Conservation (phyloP, 2,113 vertebrate species). For the Motacilla alba region DNA sequence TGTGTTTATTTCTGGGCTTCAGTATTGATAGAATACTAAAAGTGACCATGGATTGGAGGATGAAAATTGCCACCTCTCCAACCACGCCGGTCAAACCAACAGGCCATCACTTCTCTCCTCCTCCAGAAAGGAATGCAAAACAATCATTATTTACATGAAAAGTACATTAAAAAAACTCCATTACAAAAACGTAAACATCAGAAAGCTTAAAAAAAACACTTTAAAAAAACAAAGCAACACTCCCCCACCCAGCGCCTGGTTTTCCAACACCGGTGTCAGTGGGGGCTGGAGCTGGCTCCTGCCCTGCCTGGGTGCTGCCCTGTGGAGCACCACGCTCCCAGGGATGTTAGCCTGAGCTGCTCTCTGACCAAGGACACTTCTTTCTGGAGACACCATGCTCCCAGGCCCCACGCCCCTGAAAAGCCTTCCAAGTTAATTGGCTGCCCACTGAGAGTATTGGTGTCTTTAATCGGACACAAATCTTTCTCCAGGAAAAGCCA, state of each 20-base stretch:
- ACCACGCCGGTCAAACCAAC: too few species aligned
- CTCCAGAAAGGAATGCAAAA: too few species aligned
- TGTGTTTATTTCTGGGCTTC: too few species aligned
- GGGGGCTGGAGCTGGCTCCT: not conserved
- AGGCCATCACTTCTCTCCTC: too few species aligned
- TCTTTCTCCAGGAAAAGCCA: not conserved
- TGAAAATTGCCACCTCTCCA: too few species aligned
- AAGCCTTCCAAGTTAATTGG: not conserved
- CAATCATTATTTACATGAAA: too few species aligned
- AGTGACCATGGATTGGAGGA: too few species aligned
- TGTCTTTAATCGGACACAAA: not conserved
- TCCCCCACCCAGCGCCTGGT: fast-evolving
- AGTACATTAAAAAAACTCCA: too few species aligned
- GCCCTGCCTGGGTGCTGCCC: not conserved
- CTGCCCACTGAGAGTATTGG: not conserved
- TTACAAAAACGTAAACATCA: too few species aligned
- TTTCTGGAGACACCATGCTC: not conserved
- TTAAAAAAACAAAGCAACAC: not conserved
- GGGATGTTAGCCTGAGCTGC: fast-evolving
- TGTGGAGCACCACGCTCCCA: fast-evolving
- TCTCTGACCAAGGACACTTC: not conserved
- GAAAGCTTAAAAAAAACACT: too few species aligned
- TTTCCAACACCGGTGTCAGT: too few species aligned
- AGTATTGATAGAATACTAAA: too few species aligned
- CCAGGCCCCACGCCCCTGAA: not conserved